phyloP scores from a whole-genome alignment of 2,113 vertebrate genomes.

The Brevimyrus niger region DNA sequence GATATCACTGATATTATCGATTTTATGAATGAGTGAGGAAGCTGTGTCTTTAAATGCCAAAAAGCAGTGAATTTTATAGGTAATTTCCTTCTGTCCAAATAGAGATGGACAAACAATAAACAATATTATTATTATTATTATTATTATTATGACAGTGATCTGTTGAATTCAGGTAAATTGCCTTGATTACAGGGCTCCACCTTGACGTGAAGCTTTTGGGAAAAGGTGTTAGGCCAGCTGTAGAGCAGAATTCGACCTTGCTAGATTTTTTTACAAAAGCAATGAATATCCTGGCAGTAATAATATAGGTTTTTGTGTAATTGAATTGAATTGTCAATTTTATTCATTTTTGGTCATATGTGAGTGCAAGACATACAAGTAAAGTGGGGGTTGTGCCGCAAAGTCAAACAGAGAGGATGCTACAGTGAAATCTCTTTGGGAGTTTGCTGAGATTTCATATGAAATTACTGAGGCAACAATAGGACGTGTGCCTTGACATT shows the following conservation, averaged over 20 bases:
- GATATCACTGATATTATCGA: background rate
- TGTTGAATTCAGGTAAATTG: background rate
- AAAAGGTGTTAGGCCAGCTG: background rate
- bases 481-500: slow-evolving; percentile 49
- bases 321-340: background rate
- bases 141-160: background rate
- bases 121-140: background rate
- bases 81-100: background rate
- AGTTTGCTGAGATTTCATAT: slow-evolving; percentile 10
- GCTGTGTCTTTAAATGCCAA: background rate
- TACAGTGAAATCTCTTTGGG: background rate
- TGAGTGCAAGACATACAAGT: background rate
- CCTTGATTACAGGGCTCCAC: background rate
- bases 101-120: background rate
- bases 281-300: background rate
- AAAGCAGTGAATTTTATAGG: background rate
- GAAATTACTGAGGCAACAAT: slow-evolving; percentile 43
- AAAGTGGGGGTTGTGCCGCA: background rate
- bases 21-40: background rate
- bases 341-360: background rate
- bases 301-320: background rate
- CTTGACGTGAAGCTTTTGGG: background rate
- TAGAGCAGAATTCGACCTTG: background rate
- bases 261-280: background rate
- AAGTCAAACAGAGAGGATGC: background rate